These are phyloP conservation scores for Orthosia incerta DNA, from an alignment of 2,888 invertebrate genomes.

Conservation along the genomic window DNA sequence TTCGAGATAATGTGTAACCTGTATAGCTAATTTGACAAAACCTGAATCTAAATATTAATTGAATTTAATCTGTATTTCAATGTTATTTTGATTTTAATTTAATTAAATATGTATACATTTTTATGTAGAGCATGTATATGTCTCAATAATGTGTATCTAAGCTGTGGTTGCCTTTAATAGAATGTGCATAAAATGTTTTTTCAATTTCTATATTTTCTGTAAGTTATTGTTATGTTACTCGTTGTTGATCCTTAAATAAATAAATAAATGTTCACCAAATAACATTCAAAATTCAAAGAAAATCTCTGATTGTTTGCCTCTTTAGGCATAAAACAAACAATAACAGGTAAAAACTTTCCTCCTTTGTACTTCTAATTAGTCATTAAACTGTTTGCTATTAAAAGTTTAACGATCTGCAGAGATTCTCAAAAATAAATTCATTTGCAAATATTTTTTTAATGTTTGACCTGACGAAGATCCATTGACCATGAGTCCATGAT, in stretches of 20 bases:
- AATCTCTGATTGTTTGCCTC: background rate
- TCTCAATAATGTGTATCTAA: too few species aligned
- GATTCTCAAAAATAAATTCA: slow-evolving; percentile 19
- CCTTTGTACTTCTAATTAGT: slow-evolving; percentile 2
- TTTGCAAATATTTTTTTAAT: slow-evolving; percentile 38
- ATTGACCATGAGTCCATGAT: slow-evolving; percentile 32
- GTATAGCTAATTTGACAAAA: too few species aligned
- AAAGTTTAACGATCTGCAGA: slow-evolving; percentile 9
- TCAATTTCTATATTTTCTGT: too few species aligned
- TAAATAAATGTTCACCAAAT: background rate
- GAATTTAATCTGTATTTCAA: too few species aligned
- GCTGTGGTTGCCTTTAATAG: too few species aligned
- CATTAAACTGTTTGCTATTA: slow-evolving; percentile 15
- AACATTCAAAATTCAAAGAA: slow-evolving; percentile 7
- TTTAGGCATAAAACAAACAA: slow-evolving; percentile 14
- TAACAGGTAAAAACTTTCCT: slow-evolving; percentile 9
- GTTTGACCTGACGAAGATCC: slow-evolving; percentile 29
- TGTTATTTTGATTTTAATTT: too few species aligned
- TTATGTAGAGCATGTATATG: too few species aligned
- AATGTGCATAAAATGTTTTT: too few species aligned
- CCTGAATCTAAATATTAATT: too few species aligned
- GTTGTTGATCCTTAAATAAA: too few species aligned
- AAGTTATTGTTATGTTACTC: too few species aligned
- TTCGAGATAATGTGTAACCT: background rate
- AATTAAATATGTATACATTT: too few species aligned